These are phyloP conservation scores for Anseranas semipalmata DNA, from an alignment of 2,113 vertebrate genomes.

Conservation along the genomic window DNA sequence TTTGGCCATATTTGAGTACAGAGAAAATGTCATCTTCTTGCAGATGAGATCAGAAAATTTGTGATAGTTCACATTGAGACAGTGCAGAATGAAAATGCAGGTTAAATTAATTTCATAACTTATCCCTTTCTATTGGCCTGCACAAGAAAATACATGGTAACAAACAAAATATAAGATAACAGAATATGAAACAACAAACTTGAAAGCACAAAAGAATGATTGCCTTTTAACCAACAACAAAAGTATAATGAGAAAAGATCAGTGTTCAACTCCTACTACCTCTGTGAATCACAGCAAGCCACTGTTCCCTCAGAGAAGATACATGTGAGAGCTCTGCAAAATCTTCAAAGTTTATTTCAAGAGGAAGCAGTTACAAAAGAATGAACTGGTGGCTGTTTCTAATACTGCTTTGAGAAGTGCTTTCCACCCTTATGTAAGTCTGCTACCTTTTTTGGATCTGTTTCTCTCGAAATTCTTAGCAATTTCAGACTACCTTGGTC, in stretches of 20 bases:
- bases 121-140: neutral
- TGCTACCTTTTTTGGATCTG: neutral
- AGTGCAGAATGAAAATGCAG: neutral
- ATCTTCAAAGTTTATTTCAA: slow-evolving; percentile 47
- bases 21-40: neutral
- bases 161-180: neutral
- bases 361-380: neutral
- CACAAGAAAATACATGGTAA: neutral
- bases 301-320: neutral
- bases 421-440: neutral
- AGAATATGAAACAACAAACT: neutral
- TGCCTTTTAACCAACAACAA: neutral
- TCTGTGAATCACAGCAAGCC: neutral
- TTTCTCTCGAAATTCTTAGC: slow-evolving; percentile 16
- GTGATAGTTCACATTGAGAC: neutral
- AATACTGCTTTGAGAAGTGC: slow-evolving; percentile 12
- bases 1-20: neutral
- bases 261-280: neutral
- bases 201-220: neutral
- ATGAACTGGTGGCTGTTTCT: neutral
- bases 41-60: neutral
- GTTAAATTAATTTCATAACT: neutral
- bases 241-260: neutral
- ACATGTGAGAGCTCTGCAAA: neutral
- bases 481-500: neutral